Conservation (phyloP, 2,797 vertebrate genomes). For the Erpetoichthys calabaricus region DNA sequence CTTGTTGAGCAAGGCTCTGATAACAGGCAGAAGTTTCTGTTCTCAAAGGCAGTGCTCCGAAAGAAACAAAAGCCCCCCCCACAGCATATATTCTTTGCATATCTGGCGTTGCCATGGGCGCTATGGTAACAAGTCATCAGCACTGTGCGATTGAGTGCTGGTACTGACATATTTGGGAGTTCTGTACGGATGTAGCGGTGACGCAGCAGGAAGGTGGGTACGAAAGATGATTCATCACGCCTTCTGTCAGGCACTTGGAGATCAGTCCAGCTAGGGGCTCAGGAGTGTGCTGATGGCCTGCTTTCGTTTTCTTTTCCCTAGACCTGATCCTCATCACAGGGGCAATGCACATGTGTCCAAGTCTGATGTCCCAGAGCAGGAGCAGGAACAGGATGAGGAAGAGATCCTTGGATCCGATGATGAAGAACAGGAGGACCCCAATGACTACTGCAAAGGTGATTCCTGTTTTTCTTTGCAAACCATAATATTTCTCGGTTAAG, state of each 20-base stretch:
- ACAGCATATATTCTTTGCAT: too few species aligned
- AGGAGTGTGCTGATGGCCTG: conserved; percentile 3
- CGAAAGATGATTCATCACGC: fast-evolving
- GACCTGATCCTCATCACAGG: conserved; percentile 74
- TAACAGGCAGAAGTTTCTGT: too few species aligned
- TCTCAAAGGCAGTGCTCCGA: too few species aligned
- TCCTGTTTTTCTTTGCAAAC: background rate
- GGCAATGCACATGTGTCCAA: conserved; percentile 62
- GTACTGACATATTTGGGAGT: conserved; percentile 8
- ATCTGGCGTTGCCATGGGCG: too few species aligned
- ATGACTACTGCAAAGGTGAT: conserved; percentile 89
- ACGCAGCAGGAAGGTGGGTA: background rate
- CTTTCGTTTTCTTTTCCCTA: conserved; percentile 28
- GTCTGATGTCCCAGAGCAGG: conserved; percentile 61
- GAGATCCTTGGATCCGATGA: conserved; percentile 94
- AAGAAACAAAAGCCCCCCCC: too few species aligned
- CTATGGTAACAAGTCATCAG: conserved; percentile 5
- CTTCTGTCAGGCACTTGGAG: conserved; percentile 7
- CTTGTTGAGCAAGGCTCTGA: too few species aligned
- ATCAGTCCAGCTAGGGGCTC: background rate
- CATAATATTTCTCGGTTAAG: background rate
- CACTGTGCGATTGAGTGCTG: conserved; percentile 16
- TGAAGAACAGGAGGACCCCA: conserved; percentile 93
- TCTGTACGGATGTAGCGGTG: too few species aligned
- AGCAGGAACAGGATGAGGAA: conserved; percentile 53